A percentile compares a stretch with the other conserved stretches of the same genome.
phyloP scores from a whole-genome alignment of 1,140 invertebrate genomes.

The Hypsibius dujardini region DNA sequence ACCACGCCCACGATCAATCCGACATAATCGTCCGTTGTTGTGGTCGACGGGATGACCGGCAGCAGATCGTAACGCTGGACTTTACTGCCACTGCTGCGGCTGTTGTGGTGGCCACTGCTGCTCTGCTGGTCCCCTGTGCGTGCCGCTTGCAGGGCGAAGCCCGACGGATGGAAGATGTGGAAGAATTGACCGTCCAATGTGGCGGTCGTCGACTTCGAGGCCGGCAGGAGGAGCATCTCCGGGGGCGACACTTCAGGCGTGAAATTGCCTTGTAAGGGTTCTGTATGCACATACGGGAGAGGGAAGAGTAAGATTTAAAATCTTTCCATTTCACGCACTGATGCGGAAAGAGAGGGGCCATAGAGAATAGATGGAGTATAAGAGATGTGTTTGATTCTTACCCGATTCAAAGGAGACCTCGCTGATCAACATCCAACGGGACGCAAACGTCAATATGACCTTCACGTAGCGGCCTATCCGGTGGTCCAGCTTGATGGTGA shows the following conservation, averaged over 20 bases:
- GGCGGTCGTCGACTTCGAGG: not conserved
- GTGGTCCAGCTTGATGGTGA: slow-evolving; percentile 63
- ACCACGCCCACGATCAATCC: slow-evolving; percentile 6
- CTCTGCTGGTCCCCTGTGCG: not conserved
- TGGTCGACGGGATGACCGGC: not conserved
- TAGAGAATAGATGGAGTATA: not conserved
- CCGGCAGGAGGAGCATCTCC: not conserved
- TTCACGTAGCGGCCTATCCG: slow-evolving; percentile 61
- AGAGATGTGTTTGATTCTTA: slow-evolving; percentile 14
- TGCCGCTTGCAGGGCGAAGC: not conserved
- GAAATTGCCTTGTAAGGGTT: slow-evolving; percentile 14
- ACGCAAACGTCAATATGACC: slow-evolving; percentile 57
- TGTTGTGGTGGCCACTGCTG: not conserved
- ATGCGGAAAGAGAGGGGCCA: not conserved
- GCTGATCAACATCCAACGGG: slow-evolving; percentile 71
- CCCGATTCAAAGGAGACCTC: slow-evolving; percentile 45
- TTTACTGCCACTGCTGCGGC: not conserved
- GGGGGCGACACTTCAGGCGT: slow-evolving; percentile 12
- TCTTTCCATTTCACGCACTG: slow-evolving; percentile 11
- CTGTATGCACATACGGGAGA: not conserved
- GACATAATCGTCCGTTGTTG: slow-evolving; percentile 14
- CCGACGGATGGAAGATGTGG: slow-evolving; percentile 15
- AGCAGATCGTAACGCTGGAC: too few relatives aligned
- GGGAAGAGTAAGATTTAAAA: not conserved
- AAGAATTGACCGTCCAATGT: slow-evolving; percentile 14